These are phyloP conservation scores for Neolamprologus variostigma DNA, from an alignment of 2,113 vertebrate species.

Conservation along the genomic window DNA sequence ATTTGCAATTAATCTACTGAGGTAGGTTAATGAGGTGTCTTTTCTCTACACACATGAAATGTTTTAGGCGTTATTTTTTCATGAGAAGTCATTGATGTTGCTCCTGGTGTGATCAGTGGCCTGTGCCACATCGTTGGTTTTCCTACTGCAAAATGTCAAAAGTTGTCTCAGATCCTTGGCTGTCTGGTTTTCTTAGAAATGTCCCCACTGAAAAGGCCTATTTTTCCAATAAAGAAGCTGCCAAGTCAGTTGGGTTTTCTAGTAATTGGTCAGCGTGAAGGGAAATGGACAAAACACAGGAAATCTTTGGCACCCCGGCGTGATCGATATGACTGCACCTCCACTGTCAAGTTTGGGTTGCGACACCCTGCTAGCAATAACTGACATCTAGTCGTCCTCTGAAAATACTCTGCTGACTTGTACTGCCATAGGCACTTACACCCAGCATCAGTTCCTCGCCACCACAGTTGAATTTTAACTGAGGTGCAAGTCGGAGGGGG, in stretches of 20 bases:
- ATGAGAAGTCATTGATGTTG: neutral
- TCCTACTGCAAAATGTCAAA: neutral
- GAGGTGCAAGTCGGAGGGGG: neutral
- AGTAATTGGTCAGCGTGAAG: neutral
- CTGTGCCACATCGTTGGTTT: neutral
- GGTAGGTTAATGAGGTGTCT: neutral
- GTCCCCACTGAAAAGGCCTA: neutral
- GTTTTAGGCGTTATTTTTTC: neutral
- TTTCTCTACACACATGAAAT: neutral
- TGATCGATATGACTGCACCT: neutral
- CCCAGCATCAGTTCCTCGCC: neutral
- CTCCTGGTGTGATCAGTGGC: neutral
- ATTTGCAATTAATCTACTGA: accelerated
- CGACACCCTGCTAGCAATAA: conserved; percentile 2
- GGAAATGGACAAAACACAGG: neutral
- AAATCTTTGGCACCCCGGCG: neutral
- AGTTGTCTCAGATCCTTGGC: neutral
- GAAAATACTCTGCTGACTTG: conserved; percentile 22
- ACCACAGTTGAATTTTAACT: conserved; percentile 10
- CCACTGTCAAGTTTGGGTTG: neutral
- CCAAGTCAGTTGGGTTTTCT: neutral
- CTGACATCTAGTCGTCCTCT: conserved; percentile 39
- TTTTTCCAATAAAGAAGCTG: neutral
- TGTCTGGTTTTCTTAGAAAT: neutral
- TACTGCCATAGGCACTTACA: conserved; percentile 23